Evolutionary conservation across 2,888 invertebrate species (phyloP), one percentile per base, ranked within the genome.

Genomic region (Liopterus haemorrhoidalis): DNA sequence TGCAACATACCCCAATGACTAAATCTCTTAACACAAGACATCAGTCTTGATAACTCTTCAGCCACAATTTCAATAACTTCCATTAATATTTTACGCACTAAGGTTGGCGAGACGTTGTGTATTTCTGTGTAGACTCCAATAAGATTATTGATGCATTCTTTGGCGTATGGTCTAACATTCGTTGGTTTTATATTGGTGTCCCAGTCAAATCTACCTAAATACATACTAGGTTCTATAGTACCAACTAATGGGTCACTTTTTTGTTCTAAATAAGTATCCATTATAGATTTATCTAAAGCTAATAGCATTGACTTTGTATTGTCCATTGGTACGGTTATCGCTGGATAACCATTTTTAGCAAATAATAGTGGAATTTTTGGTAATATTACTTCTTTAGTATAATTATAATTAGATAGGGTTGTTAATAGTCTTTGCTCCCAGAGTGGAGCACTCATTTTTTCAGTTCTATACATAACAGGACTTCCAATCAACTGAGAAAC

Each of bases 161-260:
- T 93, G 16, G 91, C 85, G 60, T 95, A 96, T 0, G 89, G 89
- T 38, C 87, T 72, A 8, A 92, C 77, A 62, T 89, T 88, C 4
- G 77, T 79, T 0, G 87, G 83, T 36, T 81, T 74, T 37, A 80
- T 75, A 55, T 85, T 83, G 1, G 81, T 79, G 57, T 85, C 83
- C 81, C 92, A 89, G 61, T 86, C 86, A 62, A 92, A 88, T 46
- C 83, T 75, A 0, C 92, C 93, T 61, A 89, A 75, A 67, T 94
- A 94, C 93, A 96, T 94, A 50, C 90, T 91, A 4, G 90, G 91
- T 67, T 96, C 95, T 51, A 96, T 92, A 4, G 88, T 89, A n/a
- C 93, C 94, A 16, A 95, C 91, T 8, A 96, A 73, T 0, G 94
- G 94, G 70, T 94, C 93, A 31, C 90, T 86, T 62, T 93, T 93